Evolutionary conservation across 1,140 invertebrate species (phyloP).

Genomic region (Lordiphosa clarofinis): DNA sequence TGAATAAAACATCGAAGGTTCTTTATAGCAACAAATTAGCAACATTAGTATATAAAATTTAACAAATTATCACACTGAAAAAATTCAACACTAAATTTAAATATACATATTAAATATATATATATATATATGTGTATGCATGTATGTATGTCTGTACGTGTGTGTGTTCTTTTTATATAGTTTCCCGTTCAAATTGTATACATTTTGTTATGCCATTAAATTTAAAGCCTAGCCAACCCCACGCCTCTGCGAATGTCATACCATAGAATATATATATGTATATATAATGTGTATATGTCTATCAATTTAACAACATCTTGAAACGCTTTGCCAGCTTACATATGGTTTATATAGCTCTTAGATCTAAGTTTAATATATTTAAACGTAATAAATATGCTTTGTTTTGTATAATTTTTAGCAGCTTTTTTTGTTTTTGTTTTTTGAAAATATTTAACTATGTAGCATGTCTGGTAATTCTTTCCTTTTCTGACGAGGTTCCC

Average conservation of each 20-base stretch:
- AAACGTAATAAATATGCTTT: slow-evolving; percentile 51
- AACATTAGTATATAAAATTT: slow-evolving; percentile 69
- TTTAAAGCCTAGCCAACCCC: slow-evolving; percentile 61
- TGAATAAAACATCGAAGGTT: slow-evolving; percentile 10
- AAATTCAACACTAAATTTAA: slow-evolving; percentile 76
- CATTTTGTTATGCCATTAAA: slow-evolving; percentile 48
- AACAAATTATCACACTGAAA: slow-evolving; percentile 78
- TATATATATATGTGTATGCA: slow-evolving; percentile 14
- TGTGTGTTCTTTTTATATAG: slow-evolving; percentile 32
- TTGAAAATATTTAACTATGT: slow-evolving; percentile 74
- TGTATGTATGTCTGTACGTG: slow-evolving; percentile 1
- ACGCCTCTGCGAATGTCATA: slow-evolving; percentile 31
- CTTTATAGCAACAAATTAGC: slow-evolving; percentile 58
- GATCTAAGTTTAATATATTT: slow-evolving; percentile 34
- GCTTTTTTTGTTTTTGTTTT: slow-evolving; percentile 13
- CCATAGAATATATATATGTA: slow-evolving; percentile 53
- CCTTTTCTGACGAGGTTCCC: slow-evolving; percentile 48
- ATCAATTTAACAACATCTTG: slow-evolving; percentile 63
- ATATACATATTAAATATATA: slow-evolving; percentile 37
- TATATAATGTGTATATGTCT: slow-evolving; percentile 53
- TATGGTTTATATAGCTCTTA: slow-evolving; percentile 44
- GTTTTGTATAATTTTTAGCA: slow-evolving; percentile 38
- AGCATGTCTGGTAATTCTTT: slow-evolving; percentile 49
- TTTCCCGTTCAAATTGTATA: slow-evolving; percentile 60
- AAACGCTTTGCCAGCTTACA: slow-evolving; percentile 43